phyloP scores from a whole-genome alignment of 1,140 invertebrate genomes.

The Temnothorax curvispinosus region DNA sequence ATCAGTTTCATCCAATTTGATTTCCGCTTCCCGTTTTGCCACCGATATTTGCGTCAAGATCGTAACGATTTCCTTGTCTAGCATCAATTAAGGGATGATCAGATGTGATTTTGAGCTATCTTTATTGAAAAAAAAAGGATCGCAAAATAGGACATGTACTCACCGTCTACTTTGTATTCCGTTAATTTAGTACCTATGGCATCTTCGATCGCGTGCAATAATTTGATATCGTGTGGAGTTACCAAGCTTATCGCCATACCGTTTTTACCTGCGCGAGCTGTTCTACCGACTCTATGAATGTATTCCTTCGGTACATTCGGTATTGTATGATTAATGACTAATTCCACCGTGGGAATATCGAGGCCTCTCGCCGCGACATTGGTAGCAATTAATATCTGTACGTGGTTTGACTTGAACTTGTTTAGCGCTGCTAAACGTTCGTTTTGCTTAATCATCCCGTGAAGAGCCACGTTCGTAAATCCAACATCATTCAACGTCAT shows the following conservation, averaged over 20 bases:
- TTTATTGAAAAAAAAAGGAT: neutral
- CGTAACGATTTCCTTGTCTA: conserved; percentile 93
- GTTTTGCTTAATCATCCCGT: conserved; percentile 94
- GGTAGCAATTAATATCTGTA: conserved; percentile 97
- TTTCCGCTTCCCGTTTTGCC: conserved; percentile 95
- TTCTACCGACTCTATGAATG: conserved; percentile 98
- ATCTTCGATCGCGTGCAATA: conserved; percentile 95
- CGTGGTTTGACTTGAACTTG: conserved; percentile 94
- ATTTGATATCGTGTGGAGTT: conserved; percentile 95
- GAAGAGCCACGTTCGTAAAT: conserved; percentile 94
- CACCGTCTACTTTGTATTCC: conserved; percentile 94
- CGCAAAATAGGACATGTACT: conserved; percentile 70
- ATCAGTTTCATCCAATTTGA: conserved; percentile 95
- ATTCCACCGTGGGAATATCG: conserved; percentile 94
- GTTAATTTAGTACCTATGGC: conserved; percentile 94
- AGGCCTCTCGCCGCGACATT: conserved; percentile 98
- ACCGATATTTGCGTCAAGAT: conserved; percentile 97
- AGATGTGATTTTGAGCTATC: conserved; percentile 18
- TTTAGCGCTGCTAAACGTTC: conserved; percentile 92
- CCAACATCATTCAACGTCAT: conserved; percentile 95
- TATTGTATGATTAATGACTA: conserved; percentile 98
- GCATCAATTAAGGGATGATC: conserved; percentile 73
- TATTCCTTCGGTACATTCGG: conserved; percentile 97
- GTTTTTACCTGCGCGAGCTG: conserved; percentile 95
- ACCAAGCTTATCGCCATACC: conserved; percentile 96